Conservation (phyloP, 2,888 invertebrate species). For the Tiliacea citrago region DNA sequence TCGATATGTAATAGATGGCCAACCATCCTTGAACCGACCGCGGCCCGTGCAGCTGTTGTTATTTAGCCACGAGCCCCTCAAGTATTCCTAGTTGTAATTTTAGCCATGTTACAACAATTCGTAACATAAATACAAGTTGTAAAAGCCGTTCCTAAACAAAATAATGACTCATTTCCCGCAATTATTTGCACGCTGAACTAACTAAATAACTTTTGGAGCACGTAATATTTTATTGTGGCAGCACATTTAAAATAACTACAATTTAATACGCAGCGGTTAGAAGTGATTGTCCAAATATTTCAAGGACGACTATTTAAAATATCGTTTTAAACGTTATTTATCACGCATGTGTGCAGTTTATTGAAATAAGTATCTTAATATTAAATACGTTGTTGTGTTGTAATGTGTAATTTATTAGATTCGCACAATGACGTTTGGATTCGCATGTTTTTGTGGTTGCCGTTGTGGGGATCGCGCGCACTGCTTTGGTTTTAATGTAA, state of each 20-base stretch:
- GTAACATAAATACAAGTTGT: conserved; percentile 14
- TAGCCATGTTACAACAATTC: not conserved
- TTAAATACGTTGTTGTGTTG: not conserved
- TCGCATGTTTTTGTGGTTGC: conserved; percentile 2
- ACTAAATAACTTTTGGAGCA: conserved; percentile 46
- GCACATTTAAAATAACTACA: conserved; percentile 41
- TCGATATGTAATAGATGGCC: not conserved
- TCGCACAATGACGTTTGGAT: not conserved
- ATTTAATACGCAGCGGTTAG: conserved; percentile 23
- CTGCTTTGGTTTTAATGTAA: not conserved
- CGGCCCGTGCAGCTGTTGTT: not conserved
- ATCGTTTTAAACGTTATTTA: conserved; percentile 35
- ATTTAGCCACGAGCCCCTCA: not conserved
- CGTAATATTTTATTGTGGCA: conserved; percentile 43
- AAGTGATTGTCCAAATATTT: conserved; percentile 43
- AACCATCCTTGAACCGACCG: not conserved
- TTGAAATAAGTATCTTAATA: conserved; percentile 19
- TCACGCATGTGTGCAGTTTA: conserved; percentile 8
- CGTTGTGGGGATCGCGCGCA: not conserved
- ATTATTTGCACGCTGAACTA: conserved; percentile 40
- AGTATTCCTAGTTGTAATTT: not conserved
- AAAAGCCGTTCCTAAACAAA: conserved; percentile 22
- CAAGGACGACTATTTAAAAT: conserved; percentile 48
- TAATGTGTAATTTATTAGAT: conserved; percentile 17
- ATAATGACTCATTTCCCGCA: conserved; percentile 55